phyloP scores from a whole-genome alignment of 2,888 invertebrate genomes.

The Cataglyphis rosenhaueri region DNA sequence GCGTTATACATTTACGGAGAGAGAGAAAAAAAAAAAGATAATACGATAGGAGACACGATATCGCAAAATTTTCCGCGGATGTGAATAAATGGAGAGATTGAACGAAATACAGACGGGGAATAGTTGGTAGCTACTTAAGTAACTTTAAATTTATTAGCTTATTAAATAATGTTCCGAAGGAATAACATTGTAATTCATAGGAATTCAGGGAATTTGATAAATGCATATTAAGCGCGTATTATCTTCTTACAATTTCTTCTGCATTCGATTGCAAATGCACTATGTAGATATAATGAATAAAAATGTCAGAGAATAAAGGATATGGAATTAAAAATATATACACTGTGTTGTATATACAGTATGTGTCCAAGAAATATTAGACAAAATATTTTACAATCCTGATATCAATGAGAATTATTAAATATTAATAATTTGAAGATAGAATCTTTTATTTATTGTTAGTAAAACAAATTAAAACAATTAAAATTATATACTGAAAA shows the following conservation, averaged over 20 bases:
- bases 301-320: neutral
- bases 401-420: too few species aligned
- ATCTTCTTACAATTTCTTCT: neutral
- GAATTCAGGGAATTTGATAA: too few species aligned
- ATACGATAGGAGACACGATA: neutral
- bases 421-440: neutral
- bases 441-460: neutral
- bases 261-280: neutral
- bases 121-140: neutral
- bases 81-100: neutral
- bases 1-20: neutral
- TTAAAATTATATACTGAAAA: neutral
- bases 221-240: neutral
- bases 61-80: conserved; percentile 13
- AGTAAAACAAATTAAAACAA: neutral
- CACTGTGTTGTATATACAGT: neutral
- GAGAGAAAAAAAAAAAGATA: neutral
- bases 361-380: neutral
- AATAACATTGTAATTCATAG: neutral
- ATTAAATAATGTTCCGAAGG: neutral
- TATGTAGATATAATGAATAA: neutral
- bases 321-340: neutral
- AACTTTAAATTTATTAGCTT: neutral
- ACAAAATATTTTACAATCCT: too few species aligned
- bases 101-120: neutral